Conservation (phyloP, 2,113 vertebrate genomes). For the Cepphus grylle region DNA sequence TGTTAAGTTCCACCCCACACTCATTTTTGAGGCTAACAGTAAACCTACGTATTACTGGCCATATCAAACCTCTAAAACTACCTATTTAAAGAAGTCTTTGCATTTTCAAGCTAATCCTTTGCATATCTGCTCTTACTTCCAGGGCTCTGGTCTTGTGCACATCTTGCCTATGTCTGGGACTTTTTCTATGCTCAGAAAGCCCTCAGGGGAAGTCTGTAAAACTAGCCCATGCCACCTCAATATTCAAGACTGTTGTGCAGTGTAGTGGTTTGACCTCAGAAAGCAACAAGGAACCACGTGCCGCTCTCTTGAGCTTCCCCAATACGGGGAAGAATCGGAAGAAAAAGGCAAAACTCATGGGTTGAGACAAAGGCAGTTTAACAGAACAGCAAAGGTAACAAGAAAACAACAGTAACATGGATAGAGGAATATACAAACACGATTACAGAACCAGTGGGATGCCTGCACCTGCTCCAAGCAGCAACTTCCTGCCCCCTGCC, state of each 20-base stretch:
- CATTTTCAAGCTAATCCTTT: background rate
- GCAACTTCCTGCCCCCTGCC: too few relatives aligned
- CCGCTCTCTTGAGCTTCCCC: too few relatives aligned
- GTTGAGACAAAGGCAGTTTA: too few relatives aligned
- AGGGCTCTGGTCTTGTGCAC: background rate
- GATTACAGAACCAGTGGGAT: too few relatives aligned
- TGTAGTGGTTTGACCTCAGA: too few relatives aligned
- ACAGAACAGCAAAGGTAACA: too few relatives aligned
- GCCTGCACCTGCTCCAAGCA: too few relatives aligned
- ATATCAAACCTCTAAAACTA: background rate
- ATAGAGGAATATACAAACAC: too few relatives aligned
- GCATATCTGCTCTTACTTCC: background rate
- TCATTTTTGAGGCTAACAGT: background rate
- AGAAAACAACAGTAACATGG: too few relatives aligned
- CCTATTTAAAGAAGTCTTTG: background rate
- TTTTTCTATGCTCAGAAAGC: background rate
- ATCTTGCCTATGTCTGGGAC: background rate
- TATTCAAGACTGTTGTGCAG: background rate
- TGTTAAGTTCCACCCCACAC: background rate
- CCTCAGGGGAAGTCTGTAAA: background rate
- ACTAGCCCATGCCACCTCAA: background rate
- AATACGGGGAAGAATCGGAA: too few relatives aligned
- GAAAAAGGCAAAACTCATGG: too few relatives aligned
- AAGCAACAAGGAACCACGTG: too few relatives aligned
- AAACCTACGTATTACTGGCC: background rate